Evolutionary conservation across 2,888 invertebrate genomes (phyloP).

Genomic region (Physocephala rufipes): DNA sequence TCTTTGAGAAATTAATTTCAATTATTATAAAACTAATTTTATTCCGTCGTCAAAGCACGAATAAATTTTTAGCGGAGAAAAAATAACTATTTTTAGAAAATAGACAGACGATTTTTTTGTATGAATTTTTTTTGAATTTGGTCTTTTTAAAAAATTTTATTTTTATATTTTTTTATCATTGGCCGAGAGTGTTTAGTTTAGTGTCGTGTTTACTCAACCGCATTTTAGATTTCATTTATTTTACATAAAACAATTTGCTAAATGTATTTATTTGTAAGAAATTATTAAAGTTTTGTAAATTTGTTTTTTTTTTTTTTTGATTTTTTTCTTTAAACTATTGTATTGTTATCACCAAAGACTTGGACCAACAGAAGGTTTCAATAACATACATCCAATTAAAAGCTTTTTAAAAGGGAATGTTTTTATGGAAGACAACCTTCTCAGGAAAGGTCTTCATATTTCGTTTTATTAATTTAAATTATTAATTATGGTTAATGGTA

Average conservation of each 20-base stretch:
- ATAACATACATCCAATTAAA: neutral
- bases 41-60: neutral
- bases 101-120: too few species aligned
- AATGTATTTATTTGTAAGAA: too few species aligned
- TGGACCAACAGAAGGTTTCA: too few species aligned
- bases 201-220: too few species aligned
- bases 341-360: too few species aligned
- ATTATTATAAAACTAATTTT: neutral
- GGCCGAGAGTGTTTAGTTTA: neutral
- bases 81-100: too few species aligned
- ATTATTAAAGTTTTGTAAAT: neutral
- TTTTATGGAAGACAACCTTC: too few species aligned
- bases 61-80: neutral
- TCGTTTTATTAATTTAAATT: too few species aligned
- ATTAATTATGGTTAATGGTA: slow-evolving; percentile 24
- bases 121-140: neutral
- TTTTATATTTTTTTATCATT: neutral
- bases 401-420: slow-evolving; percentile 3
- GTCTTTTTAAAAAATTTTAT: neutral
- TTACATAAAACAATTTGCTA: too few species aligned
- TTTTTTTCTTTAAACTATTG: too few species aligned
- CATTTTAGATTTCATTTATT: too few species aligned
- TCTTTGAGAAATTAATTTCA: slow-evolving; percentile 2
- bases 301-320: neutral
- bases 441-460: too few species aligned